Evolutionary conservation across 2,113 vertebrate genomes (phyloP).

Genomic region (Pyxicephalus adspersus): DNA sequence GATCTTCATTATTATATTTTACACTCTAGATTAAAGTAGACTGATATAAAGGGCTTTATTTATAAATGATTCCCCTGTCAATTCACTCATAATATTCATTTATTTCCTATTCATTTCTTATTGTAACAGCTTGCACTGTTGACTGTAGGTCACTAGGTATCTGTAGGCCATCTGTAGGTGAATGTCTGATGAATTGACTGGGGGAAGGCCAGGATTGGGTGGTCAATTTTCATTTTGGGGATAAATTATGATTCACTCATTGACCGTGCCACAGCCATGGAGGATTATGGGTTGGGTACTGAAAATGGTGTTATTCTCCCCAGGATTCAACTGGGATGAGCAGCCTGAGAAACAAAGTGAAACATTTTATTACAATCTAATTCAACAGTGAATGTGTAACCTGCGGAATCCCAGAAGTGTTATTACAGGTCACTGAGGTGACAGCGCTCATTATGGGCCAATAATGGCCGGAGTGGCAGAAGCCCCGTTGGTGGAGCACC

Average conservation of each 20-base stretch:
- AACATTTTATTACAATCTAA: conserved; percentile 8
- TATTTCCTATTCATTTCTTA: too few species aligned
- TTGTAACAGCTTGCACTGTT: not conserved
- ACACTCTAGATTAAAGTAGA: not conserved
- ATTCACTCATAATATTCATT: too few species aligned
- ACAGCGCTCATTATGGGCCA: not conserved
- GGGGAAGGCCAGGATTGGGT: not conserved
- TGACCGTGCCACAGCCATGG: not conserved
- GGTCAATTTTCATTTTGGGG: not conserved
- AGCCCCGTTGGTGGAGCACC: not conserved
- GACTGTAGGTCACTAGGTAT: not conserved
- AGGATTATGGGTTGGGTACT: not conserved
- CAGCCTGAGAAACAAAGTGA: too few species aligned
- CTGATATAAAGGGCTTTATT: not conserved
- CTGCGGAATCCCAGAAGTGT: not conserved
- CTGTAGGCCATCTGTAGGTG: not conserved
- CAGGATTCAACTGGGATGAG: too few species aligned
- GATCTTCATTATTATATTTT: not conserved
- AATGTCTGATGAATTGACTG: not conserved
- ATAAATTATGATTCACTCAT: conserved; percentile 19
- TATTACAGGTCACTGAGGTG: conserved; percentile 14
- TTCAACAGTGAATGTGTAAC: not conserved
- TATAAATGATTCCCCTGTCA: not conserved
- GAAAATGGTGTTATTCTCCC: conserved; percentile 28
- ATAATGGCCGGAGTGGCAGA: not conserved